Evolutionary conservation across 2,797 vertebrate genomes (phyloP).

Genomic region (Podarcis siculus): DNA sequence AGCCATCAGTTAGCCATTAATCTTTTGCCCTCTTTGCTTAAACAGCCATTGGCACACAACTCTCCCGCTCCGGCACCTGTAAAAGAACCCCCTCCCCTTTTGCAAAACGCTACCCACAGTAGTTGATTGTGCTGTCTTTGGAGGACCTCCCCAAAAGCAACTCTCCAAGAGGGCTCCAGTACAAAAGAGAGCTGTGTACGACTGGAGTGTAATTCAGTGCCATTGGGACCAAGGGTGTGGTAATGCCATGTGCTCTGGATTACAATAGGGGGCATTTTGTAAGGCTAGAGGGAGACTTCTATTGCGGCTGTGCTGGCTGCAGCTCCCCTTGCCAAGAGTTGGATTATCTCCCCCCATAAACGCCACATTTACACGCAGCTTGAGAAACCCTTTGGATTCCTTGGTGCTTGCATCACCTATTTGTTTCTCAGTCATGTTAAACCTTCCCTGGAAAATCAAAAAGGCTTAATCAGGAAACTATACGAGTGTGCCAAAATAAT

Average conservation of each 20-base stretch:
- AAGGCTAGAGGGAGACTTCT: fast-evolving
- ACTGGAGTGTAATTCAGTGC: background rate
- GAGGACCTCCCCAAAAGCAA: background rate
- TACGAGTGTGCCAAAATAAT: background rate
- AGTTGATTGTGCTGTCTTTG: background rate
- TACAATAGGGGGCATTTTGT: background rate
- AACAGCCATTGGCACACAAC: background rate
- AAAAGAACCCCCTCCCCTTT: background rate
- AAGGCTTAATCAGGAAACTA: constrained; percentile 54
- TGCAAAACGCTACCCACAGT: background rate
- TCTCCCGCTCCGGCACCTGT: background rate
- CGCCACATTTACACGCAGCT: constrained; percentile 24
- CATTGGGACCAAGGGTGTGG: background rate
- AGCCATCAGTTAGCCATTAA: background rate
- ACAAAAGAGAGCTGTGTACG: background rate
- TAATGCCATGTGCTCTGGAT: constrained; percentile 6
- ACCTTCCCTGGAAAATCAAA: constrained; percentile 62
- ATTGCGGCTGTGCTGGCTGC: fast-evolving
- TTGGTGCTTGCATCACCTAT: constrained; percentile 63
- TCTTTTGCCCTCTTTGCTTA: background rate
- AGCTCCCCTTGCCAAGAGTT: background rate
- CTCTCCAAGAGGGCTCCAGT: background rate
- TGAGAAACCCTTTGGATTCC: constrained; percentile 57
- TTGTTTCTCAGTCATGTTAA: constrained; percentile 63
- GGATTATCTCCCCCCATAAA: background rate